These are phyloP conservation scores for Calosoma granatense DNA, from an alignment of 1,140 invertebrate species.

Conservation along the genomic window DNA sequence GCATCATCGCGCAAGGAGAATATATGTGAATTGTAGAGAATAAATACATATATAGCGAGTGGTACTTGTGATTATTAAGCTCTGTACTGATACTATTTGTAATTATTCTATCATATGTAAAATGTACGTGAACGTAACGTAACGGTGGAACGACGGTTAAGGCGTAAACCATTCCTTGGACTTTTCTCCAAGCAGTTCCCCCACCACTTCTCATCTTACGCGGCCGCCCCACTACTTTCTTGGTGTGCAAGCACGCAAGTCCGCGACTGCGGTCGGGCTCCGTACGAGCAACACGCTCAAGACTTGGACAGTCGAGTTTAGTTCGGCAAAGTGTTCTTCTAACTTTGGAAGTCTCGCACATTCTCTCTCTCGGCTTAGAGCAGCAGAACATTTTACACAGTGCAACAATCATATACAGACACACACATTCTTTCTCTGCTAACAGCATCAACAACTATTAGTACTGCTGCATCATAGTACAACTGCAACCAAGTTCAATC, in stretches of 20 bases:
- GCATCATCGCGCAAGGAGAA: no score
- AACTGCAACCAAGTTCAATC: background rate
- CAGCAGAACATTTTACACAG: background rate
- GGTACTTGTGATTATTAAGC: no score
- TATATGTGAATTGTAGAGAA: no score
- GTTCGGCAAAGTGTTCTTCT: constrained; percentile 5
- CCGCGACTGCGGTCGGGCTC: background rate
- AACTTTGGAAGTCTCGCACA: background rate
- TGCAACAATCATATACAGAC: background rate
- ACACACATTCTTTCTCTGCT: background rate
- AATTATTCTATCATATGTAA: no score
- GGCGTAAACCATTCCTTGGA: background rate
- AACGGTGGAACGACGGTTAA: no score
- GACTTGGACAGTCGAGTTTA: constrained; percentile 2
- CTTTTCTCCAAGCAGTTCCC: background rate
- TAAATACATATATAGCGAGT: no score
- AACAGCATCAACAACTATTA: background rate
- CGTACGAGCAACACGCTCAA: background rate
- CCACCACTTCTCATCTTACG: no score
- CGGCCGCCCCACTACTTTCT: background rate
- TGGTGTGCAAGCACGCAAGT: constrained; percentile 1
- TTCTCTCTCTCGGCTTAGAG: background rate
- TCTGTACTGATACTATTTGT: no score
- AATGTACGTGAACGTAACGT: no score
- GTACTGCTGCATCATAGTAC: background rate